A percentile compares a stretch with the other conserved stretches of the same genome.
These are phyloP conservation scores for Nematolebias whitei DNA, from an alignment of 2,113 vertebrate species.

Conservation along the genomic window DNA sequence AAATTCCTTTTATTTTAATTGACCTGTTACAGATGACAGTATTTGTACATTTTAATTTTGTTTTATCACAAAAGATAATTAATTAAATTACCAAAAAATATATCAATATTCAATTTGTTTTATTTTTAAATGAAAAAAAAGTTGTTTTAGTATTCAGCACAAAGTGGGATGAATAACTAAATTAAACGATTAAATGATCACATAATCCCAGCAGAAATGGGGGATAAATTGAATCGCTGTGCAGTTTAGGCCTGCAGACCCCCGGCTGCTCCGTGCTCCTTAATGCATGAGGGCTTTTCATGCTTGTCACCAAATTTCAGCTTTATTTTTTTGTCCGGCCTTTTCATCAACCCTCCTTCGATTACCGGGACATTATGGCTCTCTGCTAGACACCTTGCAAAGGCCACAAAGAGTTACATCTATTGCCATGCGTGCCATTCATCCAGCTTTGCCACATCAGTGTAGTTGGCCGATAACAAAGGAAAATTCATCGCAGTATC, in stretches of 20 bases:
- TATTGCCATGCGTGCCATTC: constrained; percentile 85
- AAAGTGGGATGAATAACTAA: constrained; percentile 24
- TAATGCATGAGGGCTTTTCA: constrained; percentile 83
- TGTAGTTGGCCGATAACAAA: constrained; percentile 85
- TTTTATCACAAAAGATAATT: background rate
- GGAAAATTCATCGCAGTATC: constrained; percentile 88
- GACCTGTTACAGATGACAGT: background rate
- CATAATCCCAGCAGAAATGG: constrained; percentile 27
- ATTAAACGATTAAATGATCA: constrained; percentile 45
- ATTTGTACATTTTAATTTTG: background rate
- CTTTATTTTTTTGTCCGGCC: constrained; percentile 80
- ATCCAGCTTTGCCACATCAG: constrained; percentile 82
- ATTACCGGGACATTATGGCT: constrained; percentile 85
- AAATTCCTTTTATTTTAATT: background rate
- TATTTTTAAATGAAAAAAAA: background rate
- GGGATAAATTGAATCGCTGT: constrained; percentile 15
- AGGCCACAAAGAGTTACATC: constrained; percentile 88
- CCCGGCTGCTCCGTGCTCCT: constrained; percentile 62
- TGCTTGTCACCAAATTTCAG: constrained; percentile 87
- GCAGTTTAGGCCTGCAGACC: constrained; percentile 51
- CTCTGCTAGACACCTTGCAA: constrained; percentile 85
- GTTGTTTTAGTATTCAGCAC: background rate
- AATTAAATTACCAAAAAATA: background rate
- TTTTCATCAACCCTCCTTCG: constrained; percentile 85
- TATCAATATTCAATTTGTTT: too few species aligned